These are phyloP conservation scores for Alectura lathami DNA, from an alignment of 2,113 vertebrate genomes.

Conservation along the genomic window DNA sequence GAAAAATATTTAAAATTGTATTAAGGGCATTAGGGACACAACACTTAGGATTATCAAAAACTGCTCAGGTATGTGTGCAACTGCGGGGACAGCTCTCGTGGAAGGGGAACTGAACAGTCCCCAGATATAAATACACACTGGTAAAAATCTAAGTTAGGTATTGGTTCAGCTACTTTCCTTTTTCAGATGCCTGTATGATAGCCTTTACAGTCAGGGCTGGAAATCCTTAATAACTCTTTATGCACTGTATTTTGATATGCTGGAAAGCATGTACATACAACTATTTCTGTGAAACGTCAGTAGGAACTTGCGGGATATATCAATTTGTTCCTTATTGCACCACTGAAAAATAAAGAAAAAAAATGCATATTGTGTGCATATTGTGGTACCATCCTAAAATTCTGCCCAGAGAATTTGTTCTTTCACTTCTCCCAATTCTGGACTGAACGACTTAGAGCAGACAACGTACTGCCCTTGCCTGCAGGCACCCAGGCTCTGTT, in stretches of 20 bases:
- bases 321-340: background rate
- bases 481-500: background rate
- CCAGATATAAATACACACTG: background rate
- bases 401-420: background rate
- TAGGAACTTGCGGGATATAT: background rate
- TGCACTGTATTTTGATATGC: fast-evolving
- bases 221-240: background rate
- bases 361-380: too few relatives aligned
- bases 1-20: constrained; percentile 56
- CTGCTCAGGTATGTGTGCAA: background rate
- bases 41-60: constrained; percentile 52
- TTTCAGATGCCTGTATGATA: background rate
- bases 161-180: background rate
- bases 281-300: background rate
- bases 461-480: background rate
- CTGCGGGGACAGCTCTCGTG: background rate
- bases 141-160: background rate
- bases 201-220: background rate
- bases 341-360: background rate
- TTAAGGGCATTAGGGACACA: constrained; percentile 53
- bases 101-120: background rate
- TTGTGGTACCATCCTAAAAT: background rate
- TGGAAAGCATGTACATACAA: fast-evolving
- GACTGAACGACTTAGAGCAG: background rate
- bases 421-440: background rate